These are phyloP conservation scores for Philereme vetulata DNA, from an alignment of 2,888 invertebrate genomes.

Conservation along the genomic window DNA sequence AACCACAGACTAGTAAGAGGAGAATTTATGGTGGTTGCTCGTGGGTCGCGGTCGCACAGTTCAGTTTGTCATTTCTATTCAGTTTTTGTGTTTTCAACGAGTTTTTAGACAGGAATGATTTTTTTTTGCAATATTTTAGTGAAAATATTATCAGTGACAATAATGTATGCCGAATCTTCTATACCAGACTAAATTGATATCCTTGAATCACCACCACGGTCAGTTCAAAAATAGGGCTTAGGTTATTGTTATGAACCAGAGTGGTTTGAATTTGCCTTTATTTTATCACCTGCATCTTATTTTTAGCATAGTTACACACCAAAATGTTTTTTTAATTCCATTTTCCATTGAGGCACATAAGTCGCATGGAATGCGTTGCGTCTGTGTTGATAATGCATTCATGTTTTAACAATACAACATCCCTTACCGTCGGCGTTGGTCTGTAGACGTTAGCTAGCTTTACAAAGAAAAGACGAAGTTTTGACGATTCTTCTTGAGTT, in stretches of 20 bases:
- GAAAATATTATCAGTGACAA: constrained; percentile 73
- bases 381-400: constrained; percentile 13
- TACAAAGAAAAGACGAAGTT: constrained; percentile 50
- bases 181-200: constrained; percentile 72
- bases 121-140: constrained; percentile 66
- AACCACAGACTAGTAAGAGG: background rate
- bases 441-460: constrained; percentile 36
- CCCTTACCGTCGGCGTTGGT: constrained; percentile 65
- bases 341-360: constrained; percentile 21
- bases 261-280: constrained; percentile 61
- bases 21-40: constrained; percentile 56
- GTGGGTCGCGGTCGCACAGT: constrained; percentile 54
- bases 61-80: constrained; percentile 63
- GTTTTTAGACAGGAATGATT: constrained; percentile 66
- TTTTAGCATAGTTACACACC: constrained; percentile 28
- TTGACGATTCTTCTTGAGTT: constrained; percentile 12
- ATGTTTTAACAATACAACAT: constrained; percentile 40
- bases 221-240: constrained; percentile 74
- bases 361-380: constrained; percentile 9
- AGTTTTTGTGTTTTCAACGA: constrained; percentile 69
- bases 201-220: constrained; percentile 81
- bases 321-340: background rate
- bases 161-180: constrained; percentile 81
- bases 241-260: constrained; percentile 80
- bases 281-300: constrained; percentile 61